These are phyloP conservation scores for Punctoribates punctum DNA, from an alignment of 2,888 invertebrate genomes.

Conservation along the genomic window DNA sequence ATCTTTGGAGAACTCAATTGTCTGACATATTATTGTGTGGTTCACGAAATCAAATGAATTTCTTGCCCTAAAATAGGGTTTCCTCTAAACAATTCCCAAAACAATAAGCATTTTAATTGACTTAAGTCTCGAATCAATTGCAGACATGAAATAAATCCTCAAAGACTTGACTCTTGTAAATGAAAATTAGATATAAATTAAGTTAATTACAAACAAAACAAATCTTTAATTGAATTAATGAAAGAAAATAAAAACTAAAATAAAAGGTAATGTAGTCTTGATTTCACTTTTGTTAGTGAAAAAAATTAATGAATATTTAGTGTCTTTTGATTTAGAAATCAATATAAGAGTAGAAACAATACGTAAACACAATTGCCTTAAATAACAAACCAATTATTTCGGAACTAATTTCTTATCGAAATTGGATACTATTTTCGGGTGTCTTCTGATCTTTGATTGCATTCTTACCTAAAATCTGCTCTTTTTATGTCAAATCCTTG, in stretches of 20 bases:
- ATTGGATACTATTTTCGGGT: not conserved
- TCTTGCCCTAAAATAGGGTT: not conserved
- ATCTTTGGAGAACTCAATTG: not conserved
- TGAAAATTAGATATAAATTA: not conserved
- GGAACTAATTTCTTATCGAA: not conserved
- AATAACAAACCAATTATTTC: not conserved
- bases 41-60: not conserved
- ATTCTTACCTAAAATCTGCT: not conserved
- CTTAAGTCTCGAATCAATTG: not conserved
- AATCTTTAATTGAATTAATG: not conserved
- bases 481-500: not conserved
- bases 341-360: not conserved
- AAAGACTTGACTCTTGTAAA: not conserved
- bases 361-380: not conserved
- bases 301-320: not conserved
- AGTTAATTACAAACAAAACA: not conserved
- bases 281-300: not conserved
- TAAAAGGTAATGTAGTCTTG: not conserved
- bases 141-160: not conserved
- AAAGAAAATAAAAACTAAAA: not conserved
- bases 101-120: not conserved
- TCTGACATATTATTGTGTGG: not conserved
- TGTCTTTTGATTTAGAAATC: too few species aligned
- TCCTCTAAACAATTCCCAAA: not conserved
- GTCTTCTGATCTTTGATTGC: not conserved